Evolutionary conservation across 2,888 invertebrate genomes (phyloP).

Genomic region (Drosophila stalkeri): DNA sequence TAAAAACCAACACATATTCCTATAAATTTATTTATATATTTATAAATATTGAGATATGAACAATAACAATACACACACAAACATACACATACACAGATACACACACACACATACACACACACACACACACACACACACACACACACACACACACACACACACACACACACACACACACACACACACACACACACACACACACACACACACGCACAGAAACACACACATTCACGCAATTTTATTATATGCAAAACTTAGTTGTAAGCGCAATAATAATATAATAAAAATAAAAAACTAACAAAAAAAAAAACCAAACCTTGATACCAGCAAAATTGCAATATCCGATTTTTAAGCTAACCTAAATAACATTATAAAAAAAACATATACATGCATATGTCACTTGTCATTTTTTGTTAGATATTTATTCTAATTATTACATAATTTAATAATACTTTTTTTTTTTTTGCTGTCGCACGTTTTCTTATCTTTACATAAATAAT

Average conservation of each 20-base stretch:
- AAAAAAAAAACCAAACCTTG: conserved; percentile 39
- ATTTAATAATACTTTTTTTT: conserved; percentile 34
- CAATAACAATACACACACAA: conserved; percentile 44
- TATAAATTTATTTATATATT: conserved; percentile 79
- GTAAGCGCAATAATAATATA: conserved; percentile 53
- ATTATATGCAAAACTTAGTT: conserved; percentile 59
- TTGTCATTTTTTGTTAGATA: conserved; percentile 62
- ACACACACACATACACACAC: conserved; percentile 13
- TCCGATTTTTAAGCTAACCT: conserved; percentile 49
- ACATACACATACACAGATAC: conserved; percentile 31
- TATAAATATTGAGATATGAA: conserved; percentile 66
- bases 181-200: conserved; percentile 22
- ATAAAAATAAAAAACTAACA: conserved; percentile 31
- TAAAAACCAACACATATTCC: conserved; percentile 77
- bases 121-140: not conserved
- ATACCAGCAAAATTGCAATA: conserved; percentile 47
- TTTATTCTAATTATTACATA: conserved; percentile 45
- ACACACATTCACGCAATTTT: conserved; percentile 71
- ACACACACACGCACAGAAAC: not conserved
- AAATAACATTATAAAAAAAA: conserved; percentile 22
- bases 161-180: conserved; percentile 63
- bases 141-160: conserved; percentile 37
- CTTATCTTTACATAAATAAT: conserved; percentile 36
- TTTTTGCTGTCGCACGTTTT: conserved; percentile 35
- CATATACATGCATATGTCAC: conserved; percentile 28